phyloP scores from a whole-genome alignment of 1,140 invertebrate genomes.

The Wasmannia auropunctata region DNA sequence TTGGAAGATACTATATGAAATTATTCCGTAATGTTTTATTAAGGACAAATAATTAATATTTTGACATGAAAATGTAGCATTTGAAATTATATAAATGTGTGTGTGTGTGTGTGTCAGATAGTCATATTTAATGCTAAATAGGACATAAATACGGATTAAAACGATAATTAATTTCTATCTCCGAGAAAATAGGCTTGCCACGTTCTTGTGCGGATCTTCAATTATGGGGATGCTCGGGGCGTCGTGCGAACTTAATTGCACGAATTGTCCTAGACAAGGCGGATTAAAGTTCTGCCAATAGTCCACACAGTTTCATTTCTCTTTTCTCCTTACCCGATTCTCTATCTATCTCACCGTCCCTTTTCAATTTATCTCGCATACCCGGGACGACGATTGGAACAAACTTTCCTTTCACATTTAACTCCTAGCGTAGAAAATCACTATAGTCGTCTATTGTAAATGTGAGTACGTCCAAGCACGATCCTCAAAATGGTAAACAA shows the following conservation, averaged over 20 bases:
- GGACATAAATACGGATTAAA: background rate
- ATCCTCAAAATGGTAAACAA: background rate
- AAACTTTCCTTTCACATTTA: slow-evolving; percentile 39
- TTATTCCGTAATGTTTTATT: background rate
- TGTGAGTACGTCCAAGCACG: background rate
- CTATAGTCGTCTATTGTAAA: background rate
- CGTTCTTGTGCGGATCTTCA: slow-evolving; percentile 1
- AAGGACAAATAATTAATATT: background rate
- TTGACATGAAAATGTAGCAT: background rate
- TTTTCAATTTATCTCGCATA: slow-evolving; percentile 41
- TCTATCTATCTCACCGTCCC: background rate
- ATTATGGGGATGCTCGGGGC: background rate
- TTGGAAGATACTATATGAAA: background rate
- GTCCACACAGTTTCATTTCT: slow-evolving; percentile 1
- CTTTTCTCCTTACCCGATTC: slow-evolving; percentile 2
- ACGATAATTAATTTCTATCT: slow-evolving; percentile 9
- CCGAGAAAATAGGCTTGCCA: background rate
- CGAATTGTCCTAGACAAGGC: slow-evolving; percentile 38
- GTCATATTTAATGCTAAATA: background rate
- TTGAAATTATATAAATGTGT: background rate
- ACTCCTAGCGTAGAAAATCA: slow-evolving; percentile 29
- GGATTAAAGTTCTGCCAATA: slow-evolving; percentile 56
- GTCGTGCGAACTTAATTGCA: slow-evolving; percentile 44
- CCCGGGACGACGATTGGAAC: background rate
- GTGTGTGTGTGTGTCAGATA: background rate